A percentile compares a stretch with the other conserved stretches of the same genome.
These are phyloP conservation scores for Graptemys geographica DNA, from an alignment of 2,797 vertebrate genomes.

Conservation along the genomic window DNA sequence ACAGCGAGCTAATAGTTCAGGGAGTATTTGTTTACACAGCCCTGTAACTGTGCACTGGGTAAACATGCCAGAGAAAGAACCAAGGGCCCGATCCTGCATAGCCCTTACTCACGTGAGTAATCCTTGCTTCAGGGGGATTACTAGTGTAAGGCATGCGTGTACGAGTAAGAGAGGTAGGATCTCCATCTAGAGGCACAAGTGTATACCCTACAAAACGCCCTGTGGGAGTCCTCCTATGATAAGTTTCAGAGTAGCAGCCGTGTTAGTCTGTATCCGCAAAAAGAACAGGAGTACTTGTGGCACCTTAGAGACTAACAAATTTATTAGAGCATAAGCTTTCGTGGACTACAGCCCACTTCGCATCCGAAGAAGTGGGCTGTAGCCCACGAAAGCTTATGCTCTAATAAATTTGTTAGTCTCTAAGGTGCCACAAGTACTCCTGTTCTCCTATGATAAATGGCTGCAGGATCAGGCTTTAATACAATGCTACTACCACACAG, in stretches of 20 bases:
- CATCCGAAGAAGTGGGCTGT: too few species aligned
- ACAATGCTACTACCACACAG: not conserved
- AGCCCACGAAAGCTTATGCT: too few species aligned
- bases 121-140: not conserved
- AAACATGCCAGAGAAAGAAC: not conserved
- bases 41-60: not conserved
- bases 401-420: too few species aligned
- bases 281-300: too few species aligned
- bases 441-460: not conserved
- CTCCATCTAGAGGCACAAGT: accelerated
- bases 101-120: not conserved
- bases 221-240: not conserved
- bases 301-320: too few species aligned
- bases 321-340: too few species aligned
- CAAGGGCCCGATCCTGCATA: not conserved
- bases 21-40: conserved; percentile 24
- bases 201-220: accelerated
- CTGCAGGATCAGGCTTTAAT: not conserved
- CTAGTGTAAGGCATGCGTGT: accelerated
- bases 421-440: too few species aligned
- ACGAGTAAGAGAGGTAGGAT: accelerated
- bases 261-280: too few species aligned
- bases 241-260: not conserved
- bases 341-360: too few species aligned
- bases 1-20: conserved; percentile 18